Evolutionary conservation across 2,888 invertebrate genomes (phyloP), one percentile per base, ranked within the genome.

Genomic region (Ophraella communa): DNA sequence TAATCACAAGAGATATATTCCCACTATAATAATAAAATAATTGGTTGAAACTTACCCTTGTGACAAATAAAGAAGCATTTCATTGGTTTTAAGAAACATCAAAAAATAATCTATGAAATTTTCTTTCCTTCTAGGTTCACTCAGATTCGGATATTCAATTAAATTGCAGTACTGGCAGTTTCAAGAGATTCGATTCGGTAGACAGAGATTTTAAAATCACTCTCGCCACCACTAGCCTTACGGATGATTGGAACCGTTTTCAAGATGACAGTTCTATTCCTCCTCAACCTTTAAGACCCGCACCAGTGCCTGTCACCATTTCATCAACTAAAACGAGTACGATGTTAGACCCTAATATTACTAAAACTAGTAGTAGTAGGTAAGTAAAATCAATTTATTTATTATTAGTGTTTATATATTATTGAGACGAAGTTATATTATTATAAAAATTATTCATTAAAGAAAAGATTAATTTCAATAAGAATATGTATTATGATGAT

Each of bases 241-340:
- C 71, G 60, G 76, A 70, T 44, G 74, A 77, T 44, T 78, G 77
- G 76, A 67, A 66, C 55, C 45, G 70, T 66, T 68, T 63, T 24
- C 74, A 75, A 30, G 76, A 74, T 30, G 74, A 72, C 17, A 65
- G 74, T 66, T 70, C 78, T 45, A 88, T 89, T 74, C 89, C 89
- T 3, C 89, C 89, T 2, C 89, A 89, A 73, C 89, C 89, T 0
- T 76, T 89, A 64, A 80, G 89, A 55, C 88, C 89, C 3, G 88
- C 89, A 10, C 88, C 89, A 24, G 74, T 76, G 59, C 78, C 77
- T 53, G 71, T 70, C 18, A 66, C 72, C 18, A 66, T 74, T 44
- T 67, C 74, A 2, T 64, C 73, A 14, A 71, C 71, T 44, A 55
- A 61, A 47, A 62, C 51, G 20, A 62, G 10, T 18, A 7, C 21